These are phyloP conservation scores for Ctenopoma multispine DNA, from an alignment of 2,797 vertebrate genomes.

Conservation along the genomic window DNA sequence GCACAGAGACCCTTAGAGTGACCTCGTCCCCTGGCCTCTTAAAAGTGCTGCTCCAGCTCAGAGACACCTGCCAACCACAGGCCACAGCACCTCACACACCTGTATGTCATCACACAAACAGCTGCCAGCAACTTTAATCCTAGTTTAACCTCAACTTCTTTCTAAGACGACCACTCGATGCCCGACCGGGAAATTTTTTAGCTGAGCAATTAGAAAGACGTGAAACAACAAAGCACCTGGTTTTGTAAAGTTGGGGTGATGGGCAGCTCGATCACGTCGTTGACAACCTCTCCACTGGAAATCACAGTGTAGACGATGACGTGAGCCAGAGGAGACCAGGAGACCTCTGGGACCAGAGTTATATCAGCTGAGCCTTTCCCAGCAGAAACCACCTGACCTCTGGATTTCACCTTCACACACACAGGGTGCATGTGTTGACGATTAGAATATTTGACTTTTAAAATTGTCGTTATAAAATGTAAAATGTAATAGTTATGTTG, in stretches of 20 bases:
- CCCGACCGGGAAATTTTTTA: too few species aligned
- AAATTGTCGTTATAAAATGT: too few species aligned
- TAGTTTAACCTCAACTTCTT: too few species aligned
- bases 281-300: conserved; percentile 86
- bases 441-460: background rate
- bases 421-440: too few species aligned
- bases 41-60: conserved; percentile 85
- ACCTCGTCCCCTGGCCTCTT: conserved; percentile 83
- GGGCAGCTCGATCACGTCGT: conserved; percentile 74
- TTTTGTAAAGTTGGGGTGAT: conserved; percentile 63
- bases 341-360: conserved; percentile 83
- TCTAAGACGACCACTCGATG: too few species aligned
- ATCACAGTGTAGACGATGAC: conserved; percentile 87
- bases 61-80: conserved; percentile 82
- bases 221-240: conserved; percentile 51
- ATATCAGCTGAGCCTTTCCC: conserved; percentile 79
- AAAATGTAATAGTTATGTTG: background rate
- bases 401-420: conserved; percentile 85
- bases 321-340: conserved; percentile 87
- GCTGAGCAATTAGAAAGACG: background rate
- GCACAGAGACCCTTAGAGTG: conserved; percentile 82
- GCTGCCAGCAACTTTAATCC: too few species aligned
- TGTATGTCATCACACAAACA: too few species aligned
- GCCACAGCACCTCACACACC: too few species aligned
- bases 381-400: conserved; percentile 83